A percentile compares a stretch with the other conserved stretches of the same genome.
Conservation (phyloP, 1,140 invertebrate species). For the Drosophila subobscura region DNA sequence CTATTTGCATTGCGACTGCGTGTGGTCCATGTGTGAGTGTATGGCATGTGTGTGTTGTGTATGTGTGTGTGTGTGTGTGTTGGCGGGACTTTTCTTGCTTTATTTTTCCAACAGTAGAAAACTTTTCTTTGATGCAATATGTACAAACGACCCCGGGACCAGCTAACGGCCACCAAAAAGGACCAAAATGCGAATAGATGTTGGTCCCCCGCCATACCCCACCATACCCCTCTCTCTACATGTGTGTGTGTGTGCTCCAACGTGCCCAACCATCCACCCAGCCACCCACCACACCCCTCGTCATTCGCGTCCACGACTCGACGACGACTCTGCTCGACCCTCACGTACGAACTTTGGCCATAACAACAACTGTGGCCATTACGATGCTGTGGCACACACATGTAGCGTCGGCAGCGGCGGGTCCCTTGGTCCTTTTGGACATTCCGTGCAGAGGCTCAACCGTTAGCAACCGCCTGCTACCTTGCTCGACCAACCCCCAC, state of each 20-base stretch:
- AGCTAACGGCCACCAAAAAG: constrained; percentile 55
- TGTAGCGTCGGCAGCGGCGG: constrained; percentile 13
- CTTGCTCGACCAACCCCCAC: constrained; percentile 44
- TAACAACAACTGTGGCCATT: constrained; percentile 82
- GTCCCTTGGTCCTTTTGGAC: constrained; percentile 70
- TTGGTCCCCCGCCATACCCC: constrained; percentile 7
- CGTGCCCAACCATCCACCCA: no score
- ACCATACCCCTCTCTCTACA: no score
- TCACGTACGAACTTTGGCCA: constrained; percentile 81
- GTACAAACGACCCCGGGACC: constrained; percentile 67
- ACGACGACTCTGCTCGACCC: constrained; percentile 64
- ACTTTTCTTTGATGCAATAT: constrained; percentile 82
- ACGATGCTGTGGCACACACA: constrained; percentile 62
- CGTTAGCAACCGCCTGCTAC: constrained; percentile 60
- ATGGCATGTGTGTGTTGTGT: constrained; percentile 39
- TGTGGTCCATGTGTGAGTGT: constrained; percentile 23
- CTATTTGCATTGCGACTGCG: constrained; percentile 74
- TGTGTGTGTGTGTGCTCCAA: constrained; percentile 22
- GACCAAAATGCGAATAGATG: constrained; percentile 46
- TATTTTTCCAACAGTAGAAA: constrained; percentile 54
- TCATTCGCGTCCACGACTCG: constrained; percentile 15
- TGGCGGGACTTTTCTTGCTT: constrained; percentile 42
- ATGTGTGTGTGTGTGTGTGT: constrained; percentile 41
- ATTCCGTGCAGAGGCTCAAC: constrained; percentile 41
- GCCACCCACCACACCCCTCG: not conserved